Evolutionary conservation across 2,888 invertebrate genomes (phyloP).

Genomic region (Pammene aurita): DNA sequence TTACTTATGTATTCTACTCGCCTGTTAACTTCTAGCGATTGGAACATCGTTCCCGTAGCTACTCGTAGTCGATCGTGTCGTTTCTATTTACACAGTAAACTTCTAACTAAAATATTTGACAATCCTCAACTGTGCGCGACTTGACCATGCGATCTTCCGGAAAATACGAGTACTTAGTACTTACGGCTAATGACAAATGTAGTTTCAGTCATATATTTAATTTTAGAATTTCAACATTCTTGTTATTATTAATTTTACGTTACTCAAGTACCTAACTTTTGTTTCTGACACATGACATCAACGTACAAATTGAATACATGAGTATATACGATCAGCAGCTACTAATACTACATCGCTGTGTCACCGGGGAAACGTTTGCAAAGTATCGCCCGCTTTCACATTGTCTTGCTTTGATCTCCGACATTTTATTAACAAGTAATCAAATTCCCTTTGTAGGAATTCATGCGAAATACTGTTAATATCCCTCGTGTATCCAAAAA

Average conservation of each 20-base stretch:
- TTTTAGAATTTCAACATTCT: neutral
- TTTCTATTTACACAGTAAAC: constrained; percentile 56
- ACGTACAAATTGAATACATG: constrained; percentile 7
- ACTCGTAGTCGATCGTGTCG: constrained; percentile 46
- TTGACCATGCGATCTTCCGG: constrained; percentile 23
- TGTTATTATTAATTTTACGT: no score
- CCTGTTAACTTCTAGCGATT: no score
- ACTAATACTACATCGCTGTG: neutral
- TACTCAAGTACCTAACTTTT: no score
- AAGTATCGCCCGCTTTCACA: constrained; percentile 37
- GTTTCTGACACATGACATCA: neutral
- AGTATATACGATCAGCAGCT: neutral
- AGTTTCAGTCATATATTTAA: neutral
- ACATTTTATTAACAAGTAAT: constrained; percentile 31
- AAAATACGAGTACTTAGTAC: neutral
- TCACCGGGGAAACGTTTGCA: constrained; percentile 32
- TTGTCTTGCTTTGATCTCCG: constrained; percentile 39
- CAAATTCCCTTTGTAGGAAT: constrained; percentile 29
- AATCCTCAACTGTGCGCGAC: constrained; percentile 43
- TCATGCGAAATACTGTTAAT: constrained; percentile 13
- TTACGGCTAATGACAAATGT: constrained; percentile 8
- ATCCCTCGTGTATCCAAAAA: neutral
- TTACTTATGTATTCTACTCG: no score
- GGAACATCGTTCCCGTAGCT: neutral
- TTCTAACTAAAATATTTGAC: constrained; percentile 47